Conservation (phyloP, 2,797 vertebrate genomes). For the Yasuhikotakia modesta region DNA sequence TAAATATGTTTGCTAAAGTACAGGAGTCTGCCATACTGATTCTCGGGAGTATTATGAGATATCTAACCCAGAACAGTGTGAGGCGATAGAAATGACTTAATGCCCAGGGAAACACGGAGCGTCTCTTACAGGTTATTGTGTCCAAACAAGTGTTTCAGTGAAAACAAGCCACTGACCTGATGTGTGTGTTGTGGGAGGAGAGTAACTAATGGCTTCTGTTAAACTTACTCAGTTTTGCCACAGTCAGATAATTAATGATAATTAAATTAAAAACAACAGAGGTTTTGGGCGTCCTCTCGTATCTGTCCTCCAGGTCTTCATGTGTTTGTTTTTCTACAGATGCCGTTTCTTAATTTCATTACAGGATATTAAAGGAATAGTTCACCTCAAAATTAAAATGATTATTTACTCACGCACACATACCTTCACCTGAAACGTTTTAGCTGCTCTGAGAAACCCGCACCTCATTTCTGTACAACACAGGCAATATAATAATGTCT, state of each 20-base stretch:
- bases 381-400: constrained; percentile 1
- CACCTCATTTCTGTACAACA: neutral
- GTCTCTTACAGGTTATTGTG: constrained; percentile 53
- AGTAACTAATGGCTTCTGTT: constrained; percentile 75
- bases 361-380: constrained; percentile 20
- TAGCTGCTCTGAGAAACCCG: neutral
- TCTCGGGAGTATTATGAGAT: constrained; percentile 23
- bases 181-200: constrained; percentile 67
- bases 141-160: constrained; percentile 63
- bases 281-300: constrained; percentile 26
- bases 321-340: constrained; percentile 8
- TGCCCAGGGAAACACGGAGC: constrained; percentile 51
- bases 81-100: constrained; percentile 63
- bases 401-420: neutral
- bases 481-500: neutral
- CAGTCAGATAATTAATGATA: constrained; percentile 74
- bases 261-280: constrained; percentile 62
- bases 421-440: neutral
- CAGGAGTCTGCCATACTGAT: neutral
- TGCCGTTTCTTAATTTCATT: constrained; percentile 1
- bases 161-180: constrained; percentile 70
- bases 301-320: constrained; percentile 31
- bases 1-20: constrained; percentile 9
- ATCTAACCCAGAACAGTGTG: constrained; percentile 22
- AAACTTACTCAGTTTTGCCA: constrained; percentile 65